Conservation (phyloP, 2,888 invertebrate species). For the Himalopsyche kuldschensis region DNA sequence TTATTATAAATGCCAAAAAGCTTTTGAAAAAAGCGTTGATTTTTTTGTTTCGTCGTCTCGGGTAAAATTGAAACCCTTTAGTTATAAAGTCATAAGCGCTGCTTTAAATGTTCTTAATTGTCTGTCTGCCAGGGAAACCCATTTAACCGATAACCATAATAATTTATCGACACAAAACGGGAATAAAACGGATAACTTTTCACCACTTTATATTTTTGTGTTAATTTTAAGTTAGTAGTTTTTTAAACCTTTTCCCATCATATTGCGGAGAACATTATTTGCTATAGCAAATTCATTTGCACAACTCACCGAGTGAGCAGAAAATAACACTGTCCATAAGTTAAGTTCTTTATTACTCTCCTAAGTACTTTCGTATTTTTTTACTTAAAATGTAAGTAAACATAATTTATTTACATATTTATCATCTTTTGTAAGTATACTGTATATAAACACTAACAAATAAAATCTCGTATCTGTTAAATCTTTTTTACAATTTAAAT, state of each 20-base stretch:
- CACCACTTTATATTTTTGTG: background rate
- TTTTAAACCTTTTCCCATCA: background rate
- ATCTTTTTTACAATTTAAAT: constrained; percentile 22
- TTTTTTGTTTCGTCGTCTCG: background rate
- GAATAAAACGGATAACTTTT: no score
- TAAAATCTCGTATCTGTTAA: constrained; percentile 20
- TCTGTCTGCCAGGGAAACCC: no score
- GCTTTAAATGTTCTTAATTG: background rate
- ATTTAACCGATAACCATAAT: no score
- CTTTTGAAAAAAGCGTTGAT: background rate
- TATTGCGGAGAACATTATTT: background rate
- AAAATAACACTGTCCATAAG: constrained; percentile 17
- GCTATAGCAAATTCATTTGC: constrained; percentile 14
- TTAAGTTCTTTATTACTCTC: constrained; percentile 1
- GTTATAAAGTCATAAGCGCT: background rate
- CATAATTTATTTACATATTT: constrained; percentile 14
- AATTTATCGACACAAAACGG: no score
- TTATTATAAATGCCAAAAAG: background rate
- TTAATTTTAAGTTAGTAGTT: background rate
- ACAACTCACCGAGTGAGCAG: constrained; percentile 12
- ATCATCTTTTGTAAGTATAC: background rate
- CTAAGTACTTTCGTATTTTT: background rate
- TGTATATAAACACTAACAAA: background rate
- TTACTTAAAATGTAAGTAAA: background rate
- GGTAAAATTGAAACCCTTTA: background rate